phyloP scores from a whole-genome alignment of 2,113 vertebrate genomes.

The Hassar affinis region DNA sequence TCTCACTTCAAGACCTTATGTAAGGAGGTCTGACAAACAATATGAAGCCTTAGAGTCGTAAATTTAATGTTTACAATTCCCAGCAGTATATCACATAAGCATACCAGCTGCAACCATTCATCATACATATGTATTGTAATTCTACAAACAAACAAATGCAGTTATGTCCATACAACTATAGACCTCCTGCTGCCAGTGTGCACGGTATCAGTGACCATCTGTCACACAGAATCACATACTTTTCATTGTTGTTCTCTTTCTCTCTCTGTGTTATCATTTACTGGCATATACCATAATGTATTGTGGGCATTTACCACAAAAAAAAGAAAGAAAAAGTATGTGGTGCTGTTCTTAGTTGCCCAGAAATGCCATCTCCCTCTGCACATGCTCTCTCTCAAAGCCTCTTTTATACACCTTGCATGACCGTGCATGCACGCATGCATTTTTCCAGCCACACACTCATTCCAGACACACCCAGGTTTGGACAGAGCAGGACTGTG shows the following conservation, averaged over 20 bases:
- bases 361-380: slow-evolving; percentile 1
- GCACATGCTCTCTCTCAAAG: slow-evolving; percentile 18
- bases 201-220: slow-evolving; percentile 20
- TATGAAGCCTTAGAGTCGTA: background rate
- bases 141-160: background rate
- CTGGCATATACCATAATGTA: background rate
- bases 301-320: background rate
- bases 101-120: background rate
- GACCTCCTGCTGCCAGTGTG: background rate
- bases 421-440: slow-evolving; percentile 13
- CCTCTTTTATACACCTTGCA: slow-evolving; percentile 36
- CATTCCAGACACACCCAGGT: slow-evolving; percentile 37
- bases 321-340: background rate
- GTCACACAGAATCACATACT: background rate
- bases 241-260: background rate
- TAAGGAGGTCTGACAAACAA: background rate
- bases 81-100: background rate
- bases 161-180: background rate
- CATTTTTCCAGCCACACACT: slow-evolving; percentile 41
- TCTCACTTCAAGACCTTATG: background rate
- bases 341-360: background rate
- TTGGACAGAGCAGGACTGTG: slow-evolving; percentile 32
- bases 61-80: background rate
- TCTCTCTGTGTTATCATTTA: background rate
- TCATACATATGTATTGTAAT: background rate